A percentile compares a stretch with the other conserved stretches of the same genome.
These are phyloP conservation scores for Plemyria rubiginata DNA, from an alignment of 2,888 invertebrate genomes.

Conservation along the genomic window DNA sequence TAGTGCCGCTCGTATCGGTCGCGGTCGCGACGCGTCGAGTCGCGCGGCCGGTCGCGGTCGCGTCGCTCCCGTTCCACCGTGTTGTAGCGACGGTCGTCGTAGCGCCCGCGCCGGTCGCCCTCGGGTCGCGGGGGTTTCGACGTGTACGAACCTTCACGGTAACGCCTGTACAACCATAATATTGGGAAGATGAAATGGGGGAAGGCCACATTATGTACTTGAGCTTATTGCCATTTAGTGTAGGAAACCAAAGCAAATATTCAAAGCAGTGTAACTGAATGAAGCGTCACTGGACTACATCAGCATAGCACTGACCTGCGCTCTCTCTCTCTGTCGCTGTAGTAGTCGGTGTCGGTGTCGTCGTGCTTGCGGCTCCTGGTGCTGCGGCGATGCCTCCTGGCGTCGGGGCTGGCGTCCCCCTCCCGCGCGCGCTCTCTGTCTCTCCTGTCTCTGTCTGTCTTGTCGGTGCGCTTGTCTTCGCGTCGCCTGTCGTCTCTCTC, in stretches of 20 bases:
- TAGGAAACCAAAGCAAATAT: not conserved
- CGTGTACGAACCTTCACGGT: constrained; percentile 80
- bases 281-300: no score
- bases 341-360: constrained; percentile 88
- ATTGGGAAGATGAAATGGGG: not conserved
- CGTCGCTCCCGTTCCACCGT: constrained; percentile 52
- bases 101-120: constrained; percentile 55
- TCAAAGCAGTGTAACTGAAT: not conserved
- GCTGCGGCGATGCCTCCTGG: constrained; percentile 65
- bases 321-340: constrained; percentile 87
- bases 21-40: constrained; percentile 41
- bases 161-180: constrained; percentile 57
- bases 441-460: constrained; percentile 63
- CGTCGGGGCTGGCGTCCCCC: constrained; percentile 67
- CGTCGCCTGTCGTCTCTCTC: constrained; percentile 53
- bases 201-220: no score
- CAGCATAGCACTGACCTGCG: constrained; percentile 70
- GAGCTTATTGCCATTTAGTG: no score
- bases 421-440: constrained; percentile 47
- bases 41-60: constrained; percentile 47
- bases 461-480: constrained; percentile 62
- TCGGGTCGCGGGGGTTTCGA: constrained; percentile 72
- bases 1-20: constrained; percentile 57
- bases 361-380: constrained; percentile 83
- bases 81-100: constrained; percentile 48